Conservation (phyloP, 1,140 invertebrate species). For the Philotrypesis tridentata region DNA sequence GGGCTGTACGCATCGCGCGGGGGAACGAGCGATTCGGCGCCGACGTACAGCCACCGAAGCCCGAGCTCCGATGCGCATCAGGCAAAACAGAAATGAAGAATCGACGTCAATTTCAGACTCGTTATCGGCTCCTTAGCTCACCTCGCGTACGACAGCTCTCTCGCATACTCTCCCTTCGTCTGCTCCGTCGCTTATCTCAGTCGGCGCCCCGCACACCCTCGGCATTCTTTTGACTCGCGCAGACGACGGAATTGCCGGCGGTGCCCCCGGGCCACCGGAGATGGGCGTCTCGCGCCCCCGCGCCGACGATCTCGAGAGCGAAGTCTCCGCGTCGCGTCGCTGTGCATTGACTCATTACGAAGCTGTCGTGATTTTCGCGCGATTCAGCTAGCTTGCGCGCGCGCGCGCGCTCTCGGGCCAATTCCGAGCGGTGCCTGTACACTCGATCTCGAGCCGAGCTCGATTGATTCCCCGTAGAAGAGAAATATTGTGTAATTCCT, state of each 20-base stretch:
- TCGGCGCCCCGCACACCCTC: not conserved
- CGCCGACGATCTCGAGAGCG: not conserved
- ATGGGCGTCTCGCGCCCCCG: not conserved
- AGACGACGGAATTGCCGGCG: not conserved
- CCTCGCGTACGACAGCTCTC: not conserved
- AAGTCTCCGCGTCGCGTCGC: too few relatives aligned
- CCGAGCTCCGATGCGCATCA: too few relatives aligned
- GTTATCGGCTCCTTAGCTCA: slow-evolving; percentile 15
- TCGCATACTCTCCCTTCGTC: not conserved
- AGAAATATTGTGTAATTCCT: too few relatives aligned
- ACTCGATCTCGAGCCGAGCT: too few relatives aligned
- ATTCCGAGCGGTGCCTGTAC: too few relatives aligned
- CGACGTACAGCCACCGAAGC: too few relatives aligned
- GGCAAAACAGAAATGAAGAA: slow-evolving; percentile 33
- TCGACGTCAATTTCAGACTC: slow-evolving; percentile 35
- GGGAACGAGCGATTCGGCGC: not conserved
- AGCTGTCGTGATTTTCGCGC: too few relatives aligned
- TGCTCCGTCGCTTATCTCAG: slow-evolving; percentile 7
- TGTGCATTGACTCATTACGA: not conserved
- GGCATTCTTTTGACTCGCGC: slow-evolving; percentile 18
- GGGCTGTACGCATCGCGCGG: too few relatives aligned
- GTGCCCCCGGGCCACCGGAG: not conserved
- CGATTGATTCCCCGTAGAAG: too few relatives aligned
- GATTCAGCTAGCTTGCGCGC: too few relatives aligned
- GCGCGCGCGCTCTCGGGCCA: too few relatives aligned